Conservation (phyloP, 2,888 invertebrate genomes). For the Thereva nobilitata region DNA sequence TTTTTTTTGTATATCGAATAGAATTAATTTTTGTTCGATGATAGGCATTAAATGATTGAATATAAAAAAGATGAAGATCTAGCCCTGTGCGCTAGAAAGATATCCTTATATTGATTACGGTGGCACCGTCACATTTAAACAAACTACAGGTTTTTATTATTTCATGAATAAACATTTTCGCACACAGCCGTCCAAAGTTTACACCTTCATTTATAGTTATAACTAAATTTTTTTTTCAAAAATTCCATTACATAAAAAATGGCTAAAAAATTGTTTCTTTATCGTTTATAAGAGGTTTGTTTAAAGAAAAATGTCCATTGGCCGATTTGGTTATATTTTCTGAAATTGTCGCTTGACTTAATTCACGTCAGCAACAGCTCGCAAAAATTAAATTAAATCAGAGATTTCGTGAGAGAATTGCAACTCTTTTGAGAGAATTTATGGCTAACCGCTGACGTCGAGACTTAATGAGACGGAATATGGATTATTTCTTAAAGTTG, state of each 20-base stretch:
- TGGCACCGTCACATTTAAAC: constrained; percentile 17
- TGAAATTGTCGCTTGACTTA: neutral
- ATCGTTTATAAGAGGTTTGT: no score
- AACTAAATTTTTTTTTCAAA: constrained; percentile 3
- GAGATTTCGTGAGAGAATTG: constrained; percentile 10
- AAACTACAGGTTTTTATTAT: constrained; percentile 34
- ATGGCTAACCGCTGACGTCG: constrained; percentile 15
- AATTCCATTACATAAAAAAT: neutral
- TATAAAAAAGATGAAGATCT: neutral
- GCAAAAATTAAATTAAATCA: constrained; percentile 24
- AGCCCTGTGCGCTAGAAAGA: constrained; percentile 27
- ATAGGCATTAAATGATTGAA: constrained; percentile 13
- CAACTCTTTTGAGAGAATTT: constrained; percentile 1
- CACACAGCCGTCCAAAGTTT: constrained; percentile 12
- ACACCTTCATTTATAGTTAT: neutral
- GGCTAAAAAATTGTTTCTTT: neutral
- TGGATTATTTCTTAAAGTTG: constrained; percentile 19
- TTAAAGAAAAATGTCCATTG: neutral
- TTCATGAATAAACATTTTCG: constrained; percentile 19
- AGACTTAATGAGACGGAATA: constrained; percentile 19
- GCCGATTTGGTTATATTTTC: constrained; percentile 15
- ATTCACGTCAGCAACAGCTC: constrained; percentile 27
- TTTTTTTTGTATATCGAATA: no score
- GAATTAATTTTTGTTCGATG: constrained; percentile 1
- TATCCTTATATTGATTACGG: constrained; percentile 31